Evolutionary conservation across 2,888 invertebrate genomes (phyloP), one percentile per base, ranked within the genome.

Genomic region (Chloroclysta siterata): DNA sequence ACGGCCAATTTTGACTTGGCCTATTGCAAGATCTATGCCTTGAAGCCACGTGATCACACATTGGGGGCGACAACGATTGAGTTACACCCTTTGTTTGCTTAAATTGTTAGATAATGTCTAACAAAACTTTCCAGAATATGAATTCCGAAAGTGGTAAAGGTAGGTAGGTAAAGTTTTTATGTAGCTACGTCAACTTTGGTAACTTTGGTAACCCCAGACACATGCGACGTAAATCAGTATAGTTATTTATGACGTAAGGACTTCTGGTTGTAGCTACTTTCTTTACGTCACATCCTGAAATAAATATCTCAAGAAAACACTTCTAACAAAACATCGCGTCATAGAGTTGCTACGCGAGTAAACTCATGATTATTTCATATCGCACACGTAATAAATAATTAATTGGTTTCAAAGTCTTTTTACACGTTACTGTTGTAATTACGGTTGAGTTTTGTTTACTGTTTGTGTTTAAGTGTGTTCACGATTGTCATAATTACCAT

Each of bases 21-120:
- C 22, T 78, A 84, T 85, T 87, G 85, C 87, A 80, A 83, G 79
- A 83, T 83, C 78, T 76, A 76, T 75, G 71, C 70, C 69, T 72
- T 62, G 62, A 39, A 63, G 68, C 66, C 70, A 72, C 73, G 69
- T 72, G 71, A 68, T 22, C 22, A 72, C 22, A 72, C 59, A 62
- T 63, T 62, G 47, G 22, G 51, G 53, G 54, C 51, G 48, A 71
- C 71, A 69, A 62, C 66, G 70, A 72, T 72, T 70, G 53, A 59
- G 60, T 65, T 44, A n/a, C 53, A 50, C 44, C 22, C 22, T 15
- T 33, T 57, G 17, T 52, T 46, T 22, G 3, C 46, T 7, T 17
- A 1, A 1, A 22, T 14, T 13, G 0, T 22, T 22, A 11, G 22
- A 11, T 22, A 22, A 29, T 22, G 22, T 3, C 22, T 22, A 22